Evolutionary conservation across 1,140 invertebrate genomes (phyloP).

Genomic region (Stegodyphus mimosarum): DNA sequence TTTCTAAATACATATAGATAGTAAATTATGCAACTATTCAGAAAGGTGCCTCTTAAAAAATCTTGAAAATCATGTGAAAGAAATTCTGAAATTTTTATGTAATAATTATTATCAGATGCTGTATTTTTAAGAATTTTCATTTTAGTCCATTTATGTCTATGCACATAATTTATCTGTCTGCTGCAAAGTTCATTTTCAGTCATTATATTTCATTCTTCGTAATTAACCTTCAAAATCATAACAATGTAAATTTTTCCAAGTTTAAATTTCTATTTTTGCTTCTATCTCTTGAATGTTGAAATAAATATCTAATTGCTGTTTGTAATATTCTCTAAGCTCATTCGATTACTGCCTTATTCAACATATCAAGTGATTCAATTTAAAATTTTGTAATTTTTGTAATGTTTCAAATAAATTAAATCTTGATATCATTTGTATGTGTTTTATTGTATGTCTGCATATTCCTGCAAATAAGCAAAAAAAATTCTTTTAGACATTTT

Average conservation of each 20-base stretch:
- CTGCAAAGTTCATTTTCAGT: not conserved
- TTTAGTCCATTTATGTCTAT: not conserved
- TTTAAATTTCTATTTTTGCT: slow-evolving; percentile 50
- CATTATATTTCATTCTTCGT: not conserved
- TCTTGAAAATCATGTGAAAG: not conserved
- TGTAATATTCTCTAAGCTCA: slow-evolving; percentile 58
- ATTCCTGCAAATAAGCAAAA: not conserved
- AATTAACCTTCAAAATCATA: not conserved
- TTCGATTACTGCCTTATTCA: slow-evolving; percentile 61
- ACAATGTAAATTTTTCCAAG: slow-evolving; percentile 46
- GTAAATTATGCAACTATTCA: too few species aligned
- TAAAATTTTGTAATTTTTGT: slow-evolving; percentile 61
- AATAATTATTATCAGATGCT: not conserved
- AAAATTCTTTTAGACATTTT: not conserved
- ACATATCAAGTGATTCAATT: slow-evolving; percentile 61
- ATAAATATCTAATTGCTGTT: slow-evolving; percentile 47
- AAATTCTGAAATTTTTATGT: not conserved
- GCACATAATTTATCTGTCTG: not conserved
- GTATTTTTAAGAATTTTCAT: not conserved
- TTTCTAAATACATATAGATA: too few species aligned
- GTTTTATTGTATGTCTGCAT: not conserved
- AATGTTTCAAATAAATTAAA: slow-evolving; percentile 61
- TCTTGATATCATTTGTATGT: slow-evolving; percentile 46
- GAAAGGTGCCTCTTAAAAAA: not conserved
- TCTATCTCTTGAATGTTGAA: slow-evolving; percentile 23